Base-by-base conservation (phyloP, 2,888 invertebrate species). In the Epinotia bilunana region DNA sequence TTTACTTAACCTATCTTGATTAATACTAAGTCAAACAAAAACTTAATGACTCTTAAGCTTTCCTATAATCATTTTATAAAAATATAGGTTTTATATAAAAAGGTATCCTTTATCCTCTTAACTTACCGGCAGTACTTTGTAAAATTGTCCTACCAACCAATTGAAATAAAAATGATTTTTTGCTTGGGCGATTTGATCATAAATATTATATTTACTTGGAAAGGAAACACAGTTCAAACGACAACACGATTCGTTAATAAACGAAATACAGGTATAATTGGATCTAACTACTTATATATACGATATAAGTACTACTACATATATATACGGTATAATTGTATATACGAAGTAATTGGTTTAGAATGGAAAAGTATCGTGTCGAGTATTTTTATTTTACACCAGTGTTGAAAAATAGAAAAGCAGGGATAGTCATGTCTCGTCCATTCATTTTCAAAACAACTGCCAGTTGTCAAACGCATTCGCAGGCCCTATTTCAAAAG, bases 401-500 rank as follows among this genome's bases (percentile, higher is more conserved):
- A 55, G 18, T 75, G 55, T 65, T 70, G 49, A 65, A 72, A 67
- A 72, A 75, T 75, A 67, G 71, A 61, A 70, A 61, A 49, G 78
- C 74, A 74, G 78, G 67, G 74, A 74, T 79, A 85, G 84, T 83
- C 89, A 89, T 88, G 89, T 84, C 82, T 83, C 80, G 77, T 81
- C 85, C 87, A 89, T 90, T 88, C 83, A 83, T 89, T 85, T 85
- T 78, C 83, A 80, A 85, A 88, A 90, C 88, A 86, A 87, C 87
- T 81, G 81, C 82, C 82, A 84, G 84, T 85, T 90, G 90, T 90
- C 90, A 88, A 86, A 89, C 84, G 80, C 89, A 90, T 85, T 86
- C 85, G 83, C 80, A 79, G 79, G 79, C 83, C 82, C 82, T 86
- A 85, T 86, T 87, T 88, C 84, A 84, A 82, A 84, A 86, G 83